A percentile compares a stretch with the other conserved stretches of the same genome.
Conservation (phyloP, 2,888 invertebrate genomes). For the Trichopria drosophilae region DNA sequence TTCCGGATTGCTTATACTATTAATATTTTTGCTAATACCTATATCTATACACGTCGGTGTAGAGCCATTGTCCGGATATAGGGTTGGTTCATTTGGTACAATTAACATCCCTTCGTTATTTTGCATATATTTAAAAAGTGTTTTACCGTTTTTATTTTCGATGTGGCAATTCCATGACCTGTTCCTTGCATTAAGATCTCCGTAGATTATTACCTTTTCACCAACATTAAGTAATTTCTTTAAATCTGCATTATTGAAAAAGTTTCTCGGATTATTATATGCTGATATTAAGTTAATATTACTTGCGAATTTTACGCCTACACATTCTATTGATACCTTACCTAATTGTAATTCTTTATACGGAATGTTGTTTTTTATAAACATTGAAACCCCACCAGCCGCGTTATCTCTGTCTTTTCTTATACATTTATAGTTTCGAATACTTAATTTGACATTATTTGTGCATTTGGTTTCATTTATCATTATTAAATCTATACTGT, state of each 20-base stretch:
- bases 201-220: conserved; percentile 32
- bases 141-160: conserved; percentile 33
- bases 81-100: conserved; percentile 36
- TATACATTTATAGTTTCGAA: conserved; percentile 20
- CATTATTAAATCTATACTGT: conserved; percentile 22
- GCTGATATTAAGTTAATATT: conserved; percentile 28
- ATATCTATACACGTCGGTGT: conserved; percentile 40
- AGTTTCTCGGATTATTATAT: conserved; percentile 32
- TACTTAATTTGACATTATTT: conserved; percentile 10
- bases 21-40: conserved; percentile 38
- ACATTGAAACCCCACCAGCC: conserved; percentile 27
- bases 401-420: conserved; percentile 19
- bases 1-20: conserved; percentile 19
- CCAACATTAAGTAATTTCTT: conserved; percentile 24
- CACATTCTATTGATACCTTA: conserved; percentile 30
- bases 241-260: conserved; percentile 27
- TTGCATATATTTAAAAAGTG: conserved; percentile 25
- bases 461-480: conserved; percentile 29
- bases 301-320: conserved; percentile 29
- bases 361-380: conserved; percentile 24
- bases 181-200: conserved; percentile 39
- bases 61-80: conserved; percentile 33
- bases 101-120: conserved; percentile 32
- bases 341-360: conserved; percentile 14
- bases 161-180: conserved; percentile 32